phyloP scores from a whole-genome alignment of 2,888 invertebrate species.

The Calameuta idolon region DNA sequence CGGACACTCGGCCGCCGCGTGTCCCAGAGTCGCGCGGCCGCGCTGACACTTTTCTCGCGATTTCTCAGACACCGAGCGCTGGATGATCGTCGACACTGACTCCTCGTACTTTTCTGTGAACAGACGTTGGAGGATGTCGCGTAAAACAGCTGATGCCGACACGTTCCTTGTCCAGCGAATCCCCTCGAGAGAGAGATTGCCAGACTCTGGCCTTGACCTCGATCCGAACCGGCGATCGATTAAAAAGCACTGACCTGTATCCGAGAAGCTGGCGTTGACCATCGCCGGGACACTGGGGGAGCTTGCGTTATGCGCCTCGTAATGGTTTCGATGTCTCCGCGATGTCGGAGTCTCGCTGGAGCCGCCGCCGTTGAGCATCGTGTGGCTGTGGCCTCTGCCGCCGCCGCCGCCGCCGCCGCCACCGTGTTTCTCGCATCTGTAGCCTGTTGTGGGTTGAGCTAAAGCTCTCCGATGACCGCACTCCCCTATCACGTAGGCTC shows the following conservation, averaged over 20 bases:
- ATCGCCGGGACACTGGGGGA: slow-evolving; percentile 60
- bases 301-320: slow-evolving; percentile 58
- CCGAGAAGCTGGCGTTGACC: slow-evolving; percentile 59
- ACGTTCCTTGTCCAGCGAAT: too few species aligned
- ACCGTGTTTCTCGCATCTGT: slow-evolving; percentile 62
- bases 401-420: slow-evolving; percentile 37
- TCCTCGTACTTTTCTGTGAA: slow-evolving; percentile 60
- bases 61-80: slow-evolving; percentile 69
- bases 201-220: too few species aligned
- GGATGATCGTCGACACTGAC: slow-evolving; percentile 60
- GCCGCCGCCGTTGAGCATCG: slow-evolving; percentile 60
- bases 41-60: slow-evolving; percentile 62
- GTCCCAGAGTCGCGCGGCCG: slow-evolving; percentile 50
- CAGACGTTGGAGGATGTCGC: neutral
- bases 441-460: slow-evolving; percentile 52
- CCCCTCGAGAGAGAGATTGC: too few species aligned
- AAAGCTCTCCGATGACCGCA: slow-evolving; percentile 56
- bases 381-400: slow-evolving; percentile 42
- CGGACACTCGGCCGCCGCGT: slow-evolving; percentile 49
- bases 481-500: slow-evolving; percentile 56
- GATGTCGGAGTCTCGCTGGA: slow-evolving; percentile 43
- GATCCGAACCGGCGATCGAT: too few species aligned
- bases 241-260: slow-evolving; percentile 47
- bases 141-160: neutral
- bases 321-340: slow-evolving; percentile 48